These are phyloP conservation scores for Luffia ferchaultella DNA, from an alignment of 2,888 invertebrate species.

Conservation along the genomic window DNA sequence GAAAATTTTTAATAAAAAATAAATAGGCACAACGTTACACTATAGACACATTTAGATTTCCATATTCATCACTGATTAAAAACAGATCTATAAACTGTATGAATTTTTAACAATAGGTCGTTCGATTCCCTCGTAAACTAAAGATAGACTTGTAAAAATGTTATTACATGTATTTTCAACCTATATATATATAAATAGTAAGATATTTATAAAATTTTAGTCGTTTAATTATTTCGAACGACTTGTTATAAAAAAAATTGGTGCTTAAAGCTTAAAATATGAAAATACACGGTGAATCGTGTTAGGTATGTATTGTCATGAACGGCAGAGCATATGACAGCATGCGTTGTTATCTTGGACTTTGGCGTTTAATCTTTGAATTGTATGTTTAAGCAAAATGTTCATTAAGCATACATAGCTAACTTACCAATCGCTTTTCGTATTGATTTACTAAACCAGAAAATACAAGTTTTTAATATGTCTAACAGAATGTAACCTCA, in stretches of 20 bases:
- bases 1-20: no score
- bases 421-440: no score
- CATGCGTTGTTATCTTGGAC: constrained; percentile 61
- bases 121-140: constrained; percentile 35
- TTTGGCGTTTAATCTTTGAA: constrained; percentile 30
- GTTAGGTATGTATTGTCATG: constrained; percentile 58
- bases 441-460: no score
- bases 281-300: constrained; percentile 28
- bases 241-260: constrained; percentile 67
- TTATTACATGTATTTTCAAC: constrained; percentile 66
- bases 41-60: no score
- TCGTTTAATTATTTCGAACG: constrained; percentile 67
- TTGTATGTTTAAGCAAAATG: no score
- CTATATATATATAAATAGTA: constrained; percentile 57
- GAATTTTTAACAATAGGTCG: constrained; percentile 24
- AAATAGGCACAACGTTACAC: no score
- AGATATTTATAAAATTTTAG: constrained; percentile 66
- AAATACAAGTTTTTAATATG: no score
- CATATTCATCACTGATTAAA: no score
- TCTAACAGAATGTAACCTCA: no score
- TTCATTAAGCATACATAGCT: no score
- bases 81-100: no score
- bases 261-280: constrained; percentile 65
- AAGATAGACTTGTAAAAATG: constrained; percentile 65
- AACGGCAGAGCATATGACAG: constrained; percentile 58